phyloP scores from a whole-genome alignment of 2,113 vertebrate genomes.

The Chionomys nivalis region DNA sequence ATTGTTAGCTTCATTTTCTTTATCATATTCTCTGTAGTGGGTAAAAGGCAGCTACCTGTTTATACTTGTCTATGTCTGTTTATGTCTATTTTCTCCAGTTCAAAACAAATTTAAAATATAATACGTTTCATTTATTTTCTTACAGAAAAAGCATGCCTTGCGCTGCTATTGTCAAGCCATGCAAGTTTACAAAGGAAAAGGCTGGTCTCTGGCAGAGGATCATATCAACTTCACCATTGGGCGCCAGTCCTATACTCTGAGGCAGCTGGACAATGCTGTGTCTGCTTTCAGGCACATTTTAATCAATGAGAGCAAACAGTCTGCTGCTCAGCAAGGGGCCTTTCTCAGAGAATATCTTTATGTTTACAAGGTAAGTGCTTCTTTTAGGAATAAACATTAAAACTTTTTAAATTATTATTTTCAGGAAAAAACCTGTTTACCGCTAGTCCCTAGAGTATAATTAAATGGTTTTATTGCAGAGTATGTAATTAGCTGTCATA shows the following conservation, averaged over 20 bases:
- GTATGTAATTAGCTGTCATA: not conserved
- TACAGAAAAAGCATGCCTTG: constrained; percentile 95
- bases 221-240: constrained; percentile 99
- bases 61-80: not conserved
- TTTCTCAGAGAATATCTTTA: constrained; percentile 98
- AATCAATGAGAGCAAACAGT: constrained; percentile 96
- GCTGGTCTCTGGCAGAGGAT: constrained; percentile 98
- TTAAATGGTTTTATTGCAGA: constrained; percentile 36
- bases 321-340: constrained; percentile 94
- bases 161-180: constrained; percentile 98
- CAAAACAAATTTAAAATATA: constrained; percentile 17
- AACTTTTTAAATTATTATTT: constrained; percentile 22
- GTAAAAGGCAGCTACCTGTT: not conserved
- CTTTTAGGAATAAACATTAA: constrained; percentile 33
- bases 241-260: constrained; percentile 95
- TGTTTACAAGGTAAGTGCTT: constrained; percentile 92
- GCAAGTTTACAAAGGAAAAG: constrained; percentile 98
- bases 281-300: constrained; percentile 96
- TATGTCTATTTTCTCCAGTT: constrained; percentile 11
- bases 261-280: constrained; percentile 93
- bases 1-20: constrained; percentile 48
- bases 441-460: not conserved
- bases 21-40: not conserved
- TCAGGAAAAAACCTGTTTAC: not conserved
- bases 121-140: constrained; percentile 61